Base-by-base conservation (phyloP, 2,797 vertebrate species). In the Champsocephalus gunnari region DNA sequence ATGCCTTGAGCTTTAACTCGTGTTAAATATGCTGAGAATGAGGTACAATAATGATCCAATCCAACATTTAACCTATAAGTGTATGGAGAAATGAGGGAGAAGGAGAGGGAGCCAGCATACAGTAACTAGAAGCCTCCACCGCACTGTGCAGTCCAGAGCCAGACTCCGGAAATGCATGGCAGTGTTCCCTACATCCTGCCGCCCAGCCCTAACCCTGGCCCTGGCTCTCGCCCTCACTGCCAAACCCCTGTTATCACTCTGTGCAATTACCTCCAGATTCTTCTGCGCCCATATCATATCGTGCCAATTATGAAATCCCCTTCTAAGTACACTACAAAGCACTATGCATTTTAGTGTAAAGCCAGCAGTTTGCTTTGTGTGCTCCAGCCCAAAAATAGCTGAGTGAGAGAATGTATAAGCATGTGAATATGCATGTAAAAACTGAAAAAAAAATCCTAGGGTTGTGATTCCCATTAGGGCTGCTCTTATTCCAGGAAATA, bases 101-200 rank as follows among this genome's bases (percentile, higher is more conserved):
- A 61, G 28, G 55, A 77, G 54, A 44, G 48, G 19, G 63, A 85
- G 82, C 53, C 66, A 77, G 76, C 17, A 1, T 82, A 85, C 76
- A 87, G 86, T 88, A 89, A 89, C 80, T 76, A 75, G 75, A 90
- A 84, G 82, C 85, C 73, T 73, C 77, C 73, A 87, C 89, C 81
- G 64, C 86, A 87, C 82, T 71, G 78, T 58, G 69, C 77, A 89
- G 88, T 71, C 79, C 84, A 87, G 88, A 91, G 86, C 80, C 87
- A 90, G 88, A 89, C 87, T 93, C 87, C 89, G 93, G 93, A 94
- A 95, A 93, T 87, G 71, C 90, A 92, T 92, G 89, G 92, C 91
- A 94, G 87, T 88, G 90, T 92, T 94, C 88, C 91, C 89, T 88
- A 92, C 93, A 93, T 93, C 93, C 94, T 94, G 92, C 91, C 24